Evolutionary conservation across 2,888 invertebrate species (phyloP), one percentile per base, ranked within the genome.

Genomic region (Andrena marginata): DNA sequence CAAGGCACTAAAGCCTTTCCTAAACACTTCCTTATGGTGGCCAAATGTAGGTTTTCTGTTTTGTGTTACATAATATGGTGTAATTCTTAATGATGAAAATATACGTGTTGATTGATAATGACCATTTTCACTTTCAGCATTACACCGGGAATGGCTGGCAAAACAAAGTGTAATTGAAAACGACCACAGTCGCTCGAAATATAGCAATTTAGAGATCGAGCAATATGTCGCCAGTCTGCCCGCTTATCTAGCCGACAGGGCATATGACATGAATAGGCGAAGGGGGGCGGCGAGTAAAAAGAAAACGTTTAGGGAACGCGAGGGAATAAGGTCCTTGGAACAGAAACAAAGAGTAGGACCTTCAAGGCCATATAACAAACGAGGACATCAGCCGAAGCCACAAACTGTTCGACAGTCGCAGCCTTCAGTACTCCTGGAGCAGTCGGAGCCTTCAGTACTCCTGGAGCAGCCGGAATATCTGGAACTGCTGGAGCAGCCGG

Each of bases 221-320:
- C 60, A 63, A 2, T 63, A 72, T 3, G 63, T 72, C 7, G 63
- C 60, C 35, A 1, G 23, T 10, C 72, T 72, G 0, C 72, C 63
- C 10, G 72, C 51, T 72, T 72, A 72, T 1, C 72, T 72, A 2
- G 51, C 72, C 4, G 72, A 72, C 63, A 31, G 51, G 51, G 49
- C 23, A 0, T 72, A 72, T 33, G 63, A 72, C 63, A 72, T 72
- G 72, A 48, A 51, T 16, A 16, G 31, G 4, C 49, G 31, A 33
- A 31, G 63, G 20, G 49, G 63, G 8, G 23, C 1, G 35, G 35
- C 35, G 35, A 42, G 35, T 42, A 42, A 42, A 42, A 42, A 42
- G 35, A 42, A 42, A 42, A 42, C 13, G 13, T 42, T 42, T 42
- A 42, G 35, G 35, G 35, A 42, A 42, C 35, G 35, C 35, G 35